These are phyloP conservation scores for Macrosteles quadrilineatus DNA, from an alignment of 1,140 invertebrate genomes.

Conservation along the genomic window DNA sequence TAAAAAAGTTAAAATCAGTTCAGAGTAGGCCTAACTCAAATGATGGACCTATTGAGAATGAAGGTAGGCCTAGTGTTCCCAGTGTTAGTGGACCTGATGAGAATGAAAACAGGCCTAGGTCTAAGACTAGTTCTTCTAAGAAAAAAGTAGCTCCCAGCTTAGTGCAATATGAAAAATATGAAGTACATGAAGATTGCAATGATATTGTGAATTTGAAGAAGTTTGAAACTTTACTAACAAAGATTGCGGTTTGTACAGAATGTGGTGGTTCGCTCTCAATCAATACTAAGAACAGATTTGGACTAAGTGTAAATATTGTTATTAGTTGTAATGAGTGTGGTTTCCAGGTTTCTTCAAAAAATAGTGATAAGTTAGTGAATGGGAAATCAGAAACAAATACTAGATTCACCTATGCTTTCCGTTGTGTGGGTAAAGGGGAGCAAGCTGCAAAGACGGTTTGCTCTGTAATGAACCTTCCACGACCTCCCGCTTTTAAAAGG, in stretches of 20 bases:
- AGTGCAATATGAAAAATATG: too few relatives aligned
- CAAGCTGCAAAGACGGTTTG: slow-evolving; percentile 17
- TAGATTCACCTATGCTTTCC: slow-evolving; percentile 13
- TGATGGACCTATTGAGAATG: background rate
- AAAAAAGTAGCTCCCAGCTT: too few relatives aligned
- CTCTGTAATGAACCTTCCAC: slow-evolving; percentile 25
- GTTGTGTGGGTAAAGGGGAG: slow-evolving; percentile 7
- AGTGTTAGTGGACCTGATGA: background rate
- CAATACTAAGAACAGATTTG: background rate
- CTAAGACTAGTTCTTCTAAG: too few relatives aligned
- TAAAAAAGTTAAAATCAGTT: slow-evolving; percentile 1
- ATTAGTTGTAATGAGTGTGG: background rate
- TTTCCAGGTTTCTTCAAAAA: background rate
- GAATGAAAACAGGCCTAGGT: too few relatives aligned
- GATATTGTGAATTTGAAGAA: background rate
- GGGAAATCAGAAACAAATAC: slow-evolving; percentile 10
- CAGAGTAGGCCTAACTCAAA: background rate
- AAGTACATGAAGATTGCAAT: background rate
- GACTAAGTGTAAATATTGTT: background rate
- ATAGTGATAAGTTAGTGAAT: background rate
- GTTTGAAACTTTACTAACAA: background rate
- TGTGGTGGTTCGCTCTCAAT: background rate
- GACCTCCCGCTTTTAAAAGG: slow-evolving; percentile 10
- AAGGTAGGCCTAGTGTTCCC: too few relatives aligned
- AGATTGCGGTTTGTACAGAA: slow-evolving; percentile 1